Evolutionary conservation across 1,140 invertebrate species (phyloP), one percentile per base, ranked within the genome.

Genomic region (Nebria ingens): DNA sequence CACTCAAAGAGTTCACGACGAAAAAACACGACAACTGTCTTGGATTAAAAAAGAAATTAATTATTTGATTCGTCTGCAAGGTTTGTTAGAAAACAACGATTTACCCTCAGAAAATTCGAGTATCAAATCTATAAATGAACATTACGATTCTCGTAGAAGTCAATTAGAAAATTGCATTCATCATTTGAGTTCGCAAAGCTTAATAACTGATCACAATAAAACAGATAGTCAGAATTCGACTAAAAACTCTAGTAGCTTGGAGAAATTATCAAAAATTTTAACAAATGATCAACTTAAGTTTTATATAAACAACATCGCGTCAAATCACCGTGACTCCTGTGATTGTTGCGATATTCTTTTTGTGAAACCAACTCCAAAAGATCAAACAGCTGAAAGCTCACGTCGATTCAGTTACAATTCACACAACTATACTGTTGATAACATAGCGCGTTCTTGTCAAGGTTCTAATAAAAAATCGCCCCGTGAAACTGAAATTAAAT

Each of bases 1-100:
- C n/a, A n/a, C n/a, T n/a, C n/a, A n/a, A n/a, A n/a, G n/a, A n/a
- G n/a, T n/a, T n/a, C n/a, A n/a, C n/a, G n/a, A n/a, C n/a, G 67
- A 70, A 59, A 54, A 65, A 19, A 52, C 62, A 52, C 59, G 65
- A 34, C 65, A 70, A 55, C 19, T 70, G 1, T 49, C 53, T 29
- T 70, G 68, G 67, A 68, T 70, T 15, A 63, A 66, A 23, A 65
- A 61, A 29, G 66, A 69, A 57, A 70, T 68, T 12, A 55, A 42
- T 13, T 63, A 70, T 57, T 60, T 70, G 21, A 58, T 49, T n/a
- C 2, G 65, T 57, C 56, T 70, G 13, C 65, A 65, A 21, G n/a
- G 42, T 6, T 50, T 66, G 20, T 54, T 67, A 19, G 62, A 67
- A 51, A 65, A 45, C 3, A 42, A 53, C 19, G 34, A 58, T n/a